Evolutionary conservation across 1,140 invertebrate genomes (phyloP).

Genomic region (Phocides pigmalion): DNA sequence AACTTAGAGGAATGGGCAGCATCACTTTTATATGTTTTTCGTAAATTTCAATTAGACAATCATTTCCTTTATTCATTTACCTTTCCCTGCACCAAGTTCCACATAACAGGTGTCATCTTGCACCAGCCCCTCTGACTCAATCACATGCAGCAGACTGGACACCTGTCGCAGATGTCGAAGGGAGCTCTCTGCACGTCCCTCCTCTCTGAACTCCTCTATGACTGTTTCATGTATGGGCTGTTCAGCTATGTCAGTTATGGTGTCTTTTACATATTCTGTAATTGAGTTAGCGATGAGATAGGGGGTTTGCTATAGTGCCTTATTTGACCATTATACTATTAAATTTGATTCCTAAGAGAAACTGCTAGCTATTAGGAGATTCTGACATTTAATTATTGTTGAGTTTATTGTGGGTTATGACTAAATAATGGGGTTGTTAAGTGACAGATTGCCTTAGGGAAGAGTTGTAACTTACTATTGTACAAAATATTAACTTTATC

Average conservation of each 20-base stretch:
- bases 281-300: conserved; percentile 21
- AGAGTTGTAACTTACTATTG: conserved; percentile 66
- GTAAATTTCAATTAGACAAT: too few species aligned
- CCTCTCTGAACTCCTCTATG: conserved; percentile 85
- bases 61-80: too few species aligned
- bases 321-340: too few species aligned
- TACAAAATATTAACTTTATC: conserved; percentile 70
- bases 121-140: conserved; percentile 85
- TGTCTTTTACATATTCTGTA: conserved; percentile 57
- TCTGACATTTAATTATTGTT: conserved; percentile 37
- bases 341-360: too few species aligned
- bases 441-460: neutral
- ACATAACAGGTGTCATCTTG: conserved; percentile 87
- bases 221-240: conserved; percentile 80
- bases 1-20: too few species aligned
- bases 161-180: conserved; percentile 89
- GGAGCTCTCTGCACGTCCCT: conserved; percentile 85
- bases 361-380: too few species aligned
- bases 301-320: too few species aligned
- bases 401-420: too few species aligned
- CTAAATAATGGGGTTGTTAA: neutral
- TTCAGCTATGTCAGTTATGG: conserved; percentile 54
- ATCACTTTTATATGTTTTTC: too few species aligned
- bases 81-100: conserved; percentile 95
- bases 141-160: conserved; percentile 87